Evolutionary conservation across 2,888 invertebrate genomes (phyloP).

Genomic region (Mythimna albipuncta): DNA sequence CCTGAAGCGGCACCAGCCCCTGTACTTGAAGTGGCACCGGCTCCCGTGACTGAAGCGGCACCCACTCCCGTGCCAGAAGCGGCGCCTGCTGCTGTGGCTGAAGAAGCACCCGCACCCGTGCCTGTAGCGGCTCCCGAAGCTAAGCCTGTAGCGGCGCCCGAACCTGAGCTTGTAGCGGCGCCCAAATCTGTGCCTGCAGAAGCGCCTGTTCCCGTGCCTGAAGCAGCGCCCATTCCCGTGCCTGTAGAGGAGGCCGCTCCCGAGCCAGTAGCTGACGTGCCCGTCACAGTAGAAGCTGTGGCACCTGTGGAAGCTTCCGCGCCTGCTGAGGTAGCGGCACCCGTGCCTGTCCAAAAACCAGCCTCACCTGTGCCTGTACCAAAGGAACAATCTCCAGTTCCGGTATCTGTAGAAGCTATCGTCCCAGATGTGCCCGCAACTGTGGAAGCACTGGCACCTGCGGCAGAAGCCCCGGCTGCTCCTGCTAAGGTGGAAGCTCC

Average conservation of each 20-base stretch:
- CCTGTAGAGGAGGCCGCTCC: background rate
- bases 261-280: background rate
- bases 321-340: conserved; percentile 11
- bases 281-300: background rate
- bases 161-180: background rate
- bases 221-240: background rate
- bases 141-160: background rate
- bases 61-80: background rate
- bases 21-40: background rate
- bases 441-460: conserved; percentile 49
- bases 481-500: conserved; percentile 32
- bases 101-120: background rate
- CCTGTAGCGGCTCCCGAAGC: background rate
- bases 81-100: background rate
- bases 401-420: conserved; percentile 48
- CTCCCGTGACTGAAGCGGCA: background rate
- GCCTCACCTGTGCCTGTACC: conserved; percentile 40
- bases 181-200: background rate
- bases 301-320: background rate
- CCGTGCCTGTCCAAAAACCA: conserved; percentile 23
- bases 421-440: conserved; percentile 42
- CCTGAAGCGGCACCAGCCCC: background rate
- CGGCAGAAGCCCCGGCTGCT: conserved; percentile 33
- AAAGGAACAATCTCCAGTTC: conserved; percentile 54
- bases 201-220: background rate